Conservation (phyloP, 2,888 invertebrate species). For the Lottia gigantea region DNA sequence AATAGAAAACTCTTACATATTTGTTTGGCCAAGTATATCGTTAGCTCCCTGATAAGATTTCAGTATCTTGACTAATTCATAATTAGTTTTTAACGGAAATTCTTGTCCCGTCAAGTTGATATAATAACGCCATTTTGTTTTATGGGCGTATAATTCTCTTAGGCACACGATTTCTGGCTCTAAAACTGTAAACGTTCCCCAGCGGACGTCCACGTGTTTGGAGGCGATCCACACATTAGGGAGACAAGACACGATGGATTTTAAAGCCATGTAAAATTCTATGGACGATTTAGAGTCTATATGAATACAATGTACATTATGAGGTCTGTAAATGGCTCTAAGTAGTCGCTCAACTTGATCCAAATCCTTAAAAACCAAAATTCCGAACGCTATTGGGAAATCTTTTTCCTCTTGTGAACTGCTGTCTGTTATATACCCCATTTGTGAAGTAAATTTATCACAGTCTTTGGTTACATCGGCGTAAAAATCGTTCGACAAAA, state of each 20-base stretch:
- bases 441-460: not conserved
- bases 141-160: slow-evolving; percentile 38
- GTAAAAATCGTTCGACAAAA: too few relatives aligned
- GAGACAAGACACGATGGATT: slow-evolving; percentile 40
- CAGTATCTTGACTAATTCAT: slow-evolving; percentile 56
- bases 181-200: slow-evolving; percentile 54
- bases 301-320: slow-evolving; percentile 59
- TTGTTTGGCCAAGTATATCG: slow-evolving; percentile 46
- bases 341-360: slow-evolving; percentile 47
- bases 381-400: slow-evolving; percentile 51
- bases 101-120: slow-evolving; percentile 63
- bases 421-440: not conserved
- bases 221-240: slow-evolving; percentile 49
- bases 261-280: slow-evolving; percentile 28
- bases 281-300: slow-evolving; percentile 42
- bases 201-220: slow-evolving; percentile 41
- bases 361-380: slow-evolving; percentile 44
- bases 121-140: slow-evolving; percentile 59
- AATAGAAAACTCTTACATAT: slow-evolving; percentile 31
- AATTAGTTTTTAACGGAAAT: too few relatives aligned
- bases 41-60: slow-evolving; percentile 55
- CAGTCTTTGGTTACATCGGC: not conserved
- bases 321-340: slow-evolving; percentile 53
- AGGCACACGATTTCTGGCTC: slow-evolving; percentile 56
- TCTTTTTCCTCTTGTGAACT: slow-evolving; percentile 32